These are phyloP conservation scores for Scolopax bukidnonensis DNA, from an alignment of 2,797 vertebrate species.

Conservation along the genomic window DNA sequence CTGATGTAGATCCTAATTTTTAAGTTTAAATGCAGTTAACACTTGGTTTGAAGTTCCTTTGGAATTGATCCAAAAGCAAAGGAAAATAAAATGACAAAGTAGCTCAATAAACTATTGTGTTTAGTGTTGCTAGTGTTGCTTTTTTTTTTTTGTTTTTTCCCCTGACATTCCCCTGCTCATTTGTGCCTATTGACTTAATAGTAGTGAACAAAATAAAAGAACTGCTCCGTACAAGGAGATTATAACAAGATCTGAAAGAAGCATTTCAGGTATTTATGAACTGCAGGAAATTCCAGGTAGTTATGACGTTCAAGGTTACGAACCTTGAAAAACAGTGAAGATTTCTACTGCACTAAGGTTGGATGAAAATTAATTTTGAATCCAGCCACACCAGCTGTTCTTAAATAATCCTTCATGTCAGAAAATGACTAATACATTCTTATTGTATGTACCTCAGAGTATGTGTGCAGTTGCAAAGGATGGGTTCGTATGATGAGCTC, in stretches of 20 bases:
- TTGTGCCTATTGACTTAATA: neutral
- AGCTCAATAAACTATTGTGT: neutral
- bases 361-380: neutral
- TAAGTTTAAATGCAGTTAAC: neutral
- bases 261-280: neutral
- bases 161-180: neutral
- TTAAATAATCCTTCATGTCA: neutral
- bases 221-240: neutral
- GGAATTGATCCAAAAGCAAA: neutral
- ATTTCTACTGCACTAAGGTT: neutral
- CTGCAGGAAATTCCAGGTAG: neutral
- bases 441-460: neutral
- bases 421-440: neutral
- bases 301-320: neutral
- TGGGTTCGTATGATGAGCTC: neutral
- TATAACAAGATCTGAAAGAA: neutral
- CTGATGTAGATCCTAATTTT: neutral
- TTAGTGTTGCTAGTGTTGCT: neutral
- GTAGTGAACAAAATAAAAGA: neutral
- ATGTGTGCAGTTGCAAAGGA: neutral
- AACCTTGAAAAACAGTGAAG: neutral
- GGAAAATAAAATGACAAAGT: neutral
- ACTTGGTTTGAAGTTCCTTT: neutral
- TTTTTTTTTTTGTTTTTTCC: neutral
- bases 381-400: neutral